Conservation (phyloP, 2,888 invertebrate species). For the Latrodectus hesperus region DNA sequence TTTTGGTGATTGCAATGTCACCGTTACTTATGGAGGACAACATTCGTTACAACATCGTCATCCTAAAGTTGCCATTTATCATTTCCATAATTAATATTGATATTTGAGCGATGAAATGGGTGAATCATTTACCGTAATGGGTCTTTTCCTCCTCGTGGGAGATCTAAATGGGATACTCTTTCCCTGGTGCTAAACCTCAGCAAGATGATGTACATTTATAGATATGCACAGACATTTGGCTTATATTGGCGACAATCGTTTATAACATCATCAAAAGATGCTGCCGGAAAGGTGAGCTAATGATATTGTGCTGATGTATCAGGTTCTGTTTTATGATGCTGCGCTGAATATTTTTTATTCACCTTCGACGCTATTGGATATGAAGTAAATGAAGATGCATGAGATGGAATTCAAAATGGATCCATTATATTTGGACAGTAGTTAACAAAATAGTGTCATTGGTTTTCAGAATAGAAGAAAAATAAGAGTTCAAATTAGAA, state of each 20-base stretch:
- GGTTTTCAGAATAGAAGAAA: too few species aligned
- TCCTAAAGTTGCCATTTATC: constrained; percentile 49
- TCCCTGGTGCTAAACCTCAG: not conserved
- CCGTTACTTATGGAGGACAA: too few species aligned
- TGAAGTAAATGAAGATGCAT: too few species aligned
- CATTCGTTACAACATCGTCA: not conserved
- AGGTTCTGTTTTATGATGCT: not conserved
- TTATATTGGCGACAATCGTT: constrained; percentile 32
- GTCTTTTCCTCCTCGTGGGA: constrained; percentile 25
- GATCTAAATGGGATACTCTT: not conserved
- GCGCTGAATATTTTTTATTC: too few species aligned
- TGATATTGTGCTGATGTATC: not conserved
- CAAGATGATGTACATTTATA: constrained; percentile 6
- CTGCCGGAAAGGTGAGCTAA: not conserved
- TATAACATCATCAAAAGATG: constrained; percentile 7
- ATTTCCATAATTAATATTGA: constrained; percentile 51
- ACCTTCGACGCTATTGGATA: too few species aligned
- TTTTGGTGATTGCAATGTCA: too few species aligned
- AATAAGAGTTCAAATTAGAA: too few species aligned
- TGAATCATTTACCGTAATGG: constrained; percentile 43
- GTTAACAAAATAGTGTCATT: too few species aligned
- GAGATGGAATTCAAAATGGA: too few species aligned
- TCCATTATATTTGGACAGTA: too few species aligned
- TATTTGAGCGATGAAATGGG: constrained; percentile 39
- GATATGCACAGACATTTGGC: not conserved